Conservation (phyloP, 2,113 vertebrate species). For the Etheostoma cragini region DNA sequence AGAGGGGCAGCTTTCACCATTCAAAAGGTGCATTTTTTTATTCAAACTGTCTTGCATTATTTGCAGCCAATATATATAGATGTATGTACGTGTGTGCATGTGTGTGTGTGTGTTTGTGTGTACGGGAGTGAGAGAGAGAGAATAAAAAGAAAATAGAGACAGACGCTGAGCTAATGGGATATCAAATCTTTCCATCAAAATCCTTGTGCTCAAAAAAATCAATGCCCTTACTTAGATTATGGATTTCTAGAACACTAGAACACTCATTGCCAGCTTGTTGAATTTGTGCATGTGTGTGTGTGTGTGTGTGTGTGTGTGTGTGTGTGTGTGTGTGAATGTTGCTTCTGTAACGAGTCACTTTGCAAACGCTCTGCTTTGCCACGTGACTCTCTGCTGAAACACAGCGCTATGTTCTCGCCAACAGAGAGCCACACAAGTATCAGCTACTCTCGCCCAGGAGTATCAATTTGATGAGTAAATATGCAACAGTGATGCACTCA, state of each 20-base stretch:
- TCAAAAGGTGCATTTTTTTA: constrained; percentile 57
- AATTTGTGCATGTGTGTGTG: constrained; percentile 40
- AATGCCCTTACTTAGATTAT: constrained; percentile 75
- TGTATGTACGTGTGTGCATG: constrained; percentile 28
- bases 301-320: constrained; percentile 24
- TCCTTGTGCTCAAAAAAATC: constrained; percentile 68
- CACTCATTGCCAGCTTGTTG: constrained; percentile 53
- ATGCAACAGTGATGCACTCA: constrained; percentile 47
- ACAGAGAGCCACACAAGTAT: constrained; percentile 37
- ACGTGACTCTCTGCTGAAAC: constrained; percentile 54
- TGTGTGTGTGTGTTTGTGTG: constrained; percentile 15
- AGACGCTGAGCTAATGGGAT: constrained; percentile 70
- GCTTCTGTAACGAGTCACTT: constrained; percentile 63
- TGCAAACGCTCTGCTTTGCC: constrained; percentile 53
- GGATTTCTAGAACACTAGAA: constrained; percentile 70
- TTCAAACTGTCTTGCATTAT: constrained; percentile 61
- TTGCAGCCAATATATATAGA: constrained; percentile 61
- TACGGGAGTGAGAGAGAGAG: constrained; percentile 2
- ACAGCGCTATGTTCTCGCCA: constrained; percentile 46
- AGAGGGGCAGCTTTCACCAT: constrained; percentile 67
- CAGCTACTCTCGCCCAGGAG: constrained; percentile 49
- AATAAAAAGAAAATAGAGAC: constrained; percentile 62
- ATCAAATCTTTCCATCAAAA: constrained; percentile 74
- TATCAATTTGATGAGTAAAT: constrained; percentile 58
- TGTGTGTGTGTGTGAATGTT: constrained; percentile 35